phyloP scores from a whole-genome alignment of 1,140 invertebrate genomes.

The Drosophila jambulina region DNA sequence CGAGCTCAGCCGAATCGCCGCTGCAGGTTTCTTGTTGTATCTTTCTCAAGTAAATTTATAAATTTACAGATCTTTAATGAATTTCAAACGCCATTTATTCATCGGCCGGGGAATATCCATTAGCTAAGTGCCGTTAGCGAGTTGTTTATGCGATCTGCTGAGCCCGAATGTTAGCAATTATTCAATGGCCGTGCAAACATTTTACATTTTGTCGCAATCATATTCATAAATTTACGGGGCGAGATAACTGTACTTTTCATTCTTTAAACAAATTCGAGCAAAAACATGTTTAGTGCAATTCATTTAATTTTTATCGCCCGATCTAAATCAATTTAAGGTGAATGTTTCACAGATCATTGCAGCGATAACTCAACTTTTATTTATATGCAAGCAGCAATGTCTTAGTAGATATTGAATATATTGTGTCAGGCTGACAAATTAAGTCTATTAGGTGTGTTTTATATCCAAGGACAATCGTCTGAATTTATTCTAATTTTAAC shows the following conservation, averaged over 20 bases:
- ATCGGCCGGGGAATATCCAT: constrained; percentile 43
- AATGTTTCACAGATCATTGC: constrained; percentile 41
- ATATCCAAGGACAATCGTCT: constrained; percentile 7
- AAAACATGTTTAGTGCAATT: constrained; percentile 17
- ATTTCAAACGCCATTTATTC: constrained; percentile 48
- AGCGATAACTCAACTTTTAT: constrained; percentile 16
- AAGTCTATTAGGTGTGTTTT: constrained; percentile 8
- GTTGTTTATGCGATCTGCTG: constrained; percentile 26
- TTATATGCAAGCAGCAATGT: constrained; percentile 4
- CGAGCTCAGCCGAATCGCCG: constrained; percentile 10
- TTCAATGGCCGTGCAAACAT: constrained; percentile 30
- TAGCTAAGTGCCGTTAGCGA: constrained; percentile 44
- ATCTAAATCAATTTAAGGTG: constrained; percentile 41
- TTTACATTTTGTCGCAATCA: constrained; percentile 33
- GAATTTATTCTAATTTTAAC: constrained; percentile 20
- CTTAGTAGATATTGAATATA: constrained; percentile 25
- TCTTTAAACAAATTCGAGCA: constrained; percentile 24
- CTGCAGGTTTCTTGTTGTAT: constrained; percentile 23
- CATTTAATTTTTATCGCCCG: constrained; percentile 5
- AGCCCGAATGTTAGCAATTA: constrained; percentile 21
- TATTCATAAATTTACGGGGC: constrained; percentile 36
- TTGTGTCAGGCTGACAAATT: constrained; percentile 27
- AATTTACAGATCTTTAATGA: constrained; percentile 40
- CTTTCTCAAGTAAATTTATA: constrained; percentile 23
- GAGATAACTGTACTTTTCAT: constrained; percentile 37